Evolutionary conservation across 1,140 invertebrate genomes (phyloP), one percentile per base, ranked within the genome.

Genomic region (Drosophila oshimai): DNA sequence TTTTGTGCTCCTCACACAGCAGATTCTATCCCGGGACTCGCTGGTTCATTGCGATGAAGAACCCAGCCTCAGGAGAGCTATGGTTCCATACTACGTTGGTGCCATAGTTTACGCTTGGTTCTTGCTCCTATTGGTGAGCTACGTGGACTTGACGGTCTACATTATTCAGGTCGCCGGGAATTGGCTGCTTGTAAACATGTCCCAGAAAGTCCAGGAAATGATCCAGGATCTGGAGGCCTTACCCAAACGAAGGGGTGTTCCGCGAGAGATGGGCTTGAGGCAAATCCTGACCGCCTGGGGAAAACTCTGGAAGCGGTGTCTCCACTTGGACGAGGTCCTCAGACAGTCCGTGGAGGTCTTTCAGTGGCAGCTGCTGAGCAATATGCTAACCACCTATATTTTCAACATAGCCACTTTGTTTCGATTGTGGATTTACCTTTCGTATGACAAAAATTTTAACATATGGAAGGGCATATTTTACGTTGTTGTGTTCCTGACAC

Each of bases 281-380:
- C 80, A 86, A 12, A 13, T 86, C 1, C 6, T 74, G 4, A 4
- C 5, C 1, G 81, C 53, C 6, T 86, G 81, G 81, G 49, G 15
- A 0, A 22, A 15, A 0, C 45, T 87, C 13, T 87, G 81, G 72
- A 20, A 9, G 0, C 37, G 39, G 6, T 57, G 62, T 2, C n/a
- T 33, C 12, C 68, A 44, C 0, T 15, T 87, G 42, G 53, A 76
- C 6, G 28, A 6, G 3, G 13, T 87, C 1, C 28, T 65, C 0
- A 0, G 1, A 0, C 46, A 81, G 20, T 17, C 73, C 1, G 12
- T 76, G 7, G 6, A 61, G 0, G 18, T 81, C 6, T 76, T 60
- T 2, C 53, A 77, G 4, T 69, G 58, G 61, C 81, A 76, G 28
- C 5, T 86, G 6, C 58, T 86, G 0, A 36, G 69, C 0, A 72